Evolutionary conservation across 2,888 invertebrate genomes (phyloP), one percentile per base, ranked within the genome.

Genomic region (Phengaris alcon): DNA sequence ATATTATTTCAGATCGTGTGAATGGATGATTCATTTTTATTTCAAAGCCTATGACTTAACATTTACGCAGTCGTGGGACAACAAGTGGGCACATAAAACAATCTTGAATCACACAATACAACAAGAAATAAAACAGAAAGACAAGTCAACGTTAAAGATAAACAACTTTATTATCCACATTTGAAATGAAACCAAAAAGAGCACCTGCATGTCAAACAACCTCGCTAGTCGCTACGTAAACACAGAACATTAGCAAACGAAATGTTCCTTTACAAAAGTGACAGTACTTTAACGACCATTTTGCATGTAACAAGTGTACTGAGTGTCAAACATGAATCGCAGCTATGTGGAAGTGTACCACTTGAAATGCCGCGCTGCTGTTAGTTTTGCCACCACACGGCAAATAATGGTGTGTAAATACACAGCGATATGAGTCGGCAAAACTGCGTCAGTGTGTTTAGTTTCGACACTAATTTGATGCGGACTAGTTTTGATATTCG

Each of bases 261-360:
- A 70, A 68, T 9, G 15, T 72, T 72, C 52, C 54, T 72, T 52
- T 54, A 12, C 72, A 10, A 54, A 52, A 54, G 72, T 51, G 51
- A 22, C 69, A 10, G 52, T 54, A 54, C 15, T 44, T 12, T 35
- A 72, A 72, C 72, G 54, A 54, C 54, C 35, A 72, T 72, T 72
- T 54, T 72, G 72, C 54, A 54, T 72, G 54, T 52, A 13, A 54
- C 52, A 51, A 69, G 72, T 52, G 72, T 72, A 64, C 72, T 13
- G 35, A 72, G 72, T 52, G 72, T 72, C 72, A 72, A 54, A 72
- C 72, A 72, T 35, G 72, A 72, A 54, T 72, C 52, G 54, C 72
- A 72, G 72, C 72, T 54, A 72, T 54, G 72, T 72, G 72, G 35
- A 72, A 72, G 72, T 70, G 70, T 72, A 54, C 44, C 72, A 54